Conservation (phyloP, 2,888 invertebrate species). For the Scaptomyza cyrtandrae region DNA sequence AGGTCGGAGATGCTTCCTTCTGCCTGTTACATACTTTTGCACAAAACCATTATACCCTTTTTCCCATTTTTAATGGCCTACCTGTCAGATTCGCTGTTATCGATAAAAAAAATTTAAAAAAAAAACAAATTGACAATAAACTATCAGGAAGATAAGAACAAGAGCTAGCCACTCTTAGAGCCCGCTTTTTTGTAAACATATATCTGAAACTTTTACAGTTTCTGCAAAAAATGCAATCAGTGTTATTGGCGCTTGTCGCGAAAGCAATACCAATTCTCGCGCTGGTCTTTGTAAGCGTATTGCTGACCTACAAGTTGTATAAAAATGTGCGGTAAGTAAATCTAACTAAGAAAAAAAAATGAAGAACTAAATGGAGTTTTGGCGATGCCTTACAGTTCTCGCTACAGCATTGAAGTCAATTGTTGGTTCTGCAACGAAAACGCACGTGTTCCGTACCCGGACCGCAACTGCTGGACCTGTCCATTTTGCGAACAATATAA, state of each 20-base stretch:
- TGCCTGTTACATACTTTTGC: too few relatives aligned
- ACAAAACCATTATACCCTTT: too few relatives aligned
- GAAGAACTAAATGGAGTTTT: neutral
- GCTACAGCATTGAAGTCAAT: slow-evolving; percentile 89
- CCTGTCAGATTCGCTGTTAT: too few relatives aligned
- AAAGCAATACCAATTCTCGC: slow-evolving; percentile 66
- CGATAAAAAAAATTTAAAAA: too few relatives aligned
- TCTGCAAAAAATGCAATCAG: neutral
- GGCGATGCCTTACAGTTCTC: slow-evolving; percentile 85
- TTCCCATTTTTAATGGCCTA: too few relatives aligned
- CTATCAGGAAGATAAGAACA: too few relatives aligned
- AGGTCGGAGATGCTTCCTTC: too few relatives aligned
- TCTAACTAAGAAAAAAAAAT: neutral
- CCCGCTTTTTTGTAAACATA: neutral
- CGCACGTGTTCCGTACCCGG: slow-evolving; percentile 88
- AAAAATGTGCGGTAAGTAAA: slow-evolving; percentile 72
- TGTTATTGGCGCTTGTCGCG: slow-evolving; percentile 52
- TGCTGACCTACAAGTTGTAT: slow-evolving; percentile 64
- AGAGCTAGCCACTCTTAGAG: too few relatives aligned
- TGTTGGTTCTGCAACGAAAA: slow-evolving; percentile 96
- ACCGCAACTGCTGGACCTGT: slow-evolving; percentile 92
- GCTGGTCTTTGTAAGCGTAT: slow-evolving; percentile 65
- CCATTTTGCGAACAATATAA: slow-evolving; percentile 94
- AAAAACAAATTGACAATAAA: too few relatives aligned
- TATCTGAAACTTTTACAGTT: neutral